Conservation (phyloP, 2,113 vertebrate species). For the Beaufortia kweichowensis region DNA sequence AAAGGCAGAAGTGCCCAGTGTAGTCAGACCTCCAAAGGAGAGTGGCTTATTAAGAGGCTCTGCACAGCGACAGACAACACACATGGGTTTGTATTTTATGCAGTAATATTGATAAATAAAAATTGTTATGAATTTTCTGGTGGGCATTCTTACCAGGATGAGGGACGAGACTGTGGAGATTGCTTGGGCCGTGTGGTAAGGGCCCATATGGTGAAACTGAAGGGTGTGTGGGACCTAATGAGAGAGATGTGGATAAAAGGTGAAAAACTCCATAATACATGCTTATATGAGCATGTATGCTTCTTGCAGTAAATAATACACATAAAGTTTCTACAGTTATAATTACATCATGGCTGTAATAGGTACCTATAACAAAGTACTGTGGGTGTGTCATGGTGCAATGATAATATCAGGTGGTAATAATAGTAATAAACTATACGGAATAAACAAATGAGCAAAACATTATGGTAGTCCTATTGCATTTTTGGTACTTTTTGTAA, state of each 20-base stretch:
- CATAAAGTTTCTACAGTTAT: too few relatives aligned
- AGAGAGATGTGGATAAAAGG: slow-evolving; percentile 37
- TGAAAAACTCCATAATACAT: too few relatives aligned
- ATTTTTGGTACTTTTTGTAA: too few relatives aligned
- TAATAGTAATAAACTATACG: too few relatives aligned
- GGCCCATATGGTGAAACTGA: slow-evolving; percentile 78
- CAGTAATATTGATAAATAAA: not conserved
- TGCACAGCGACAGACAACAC: slow-evolving; percentile 60
- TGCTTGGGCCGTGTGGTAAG: slow-evolving; percentile 42
- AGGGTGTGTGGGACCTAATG: slow-evolving; percentile 78
- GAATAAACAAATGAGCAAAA: too few relatives aligned
- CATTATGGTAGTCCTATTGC: too few relatives aligned
- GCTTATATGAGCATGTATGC: too few relatives aligned
- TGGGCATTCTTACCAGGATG: slow-evolving; percentile 48
- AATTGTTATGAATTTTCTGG: not conserved
- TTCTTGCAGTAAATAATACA: too few relatives aligned
- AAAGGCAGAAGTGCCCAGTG: slow-evolving; percentile 82
- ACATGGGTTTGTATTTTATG: not conserved
- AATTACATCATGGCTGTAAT: too few relatives aligned
- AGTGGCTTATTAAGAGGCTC: slow-evolving; percentile 77
- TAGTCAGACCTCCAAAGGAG: slow-evolving; percentile 75
- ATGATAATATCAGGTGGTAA: too few relatives aligned
- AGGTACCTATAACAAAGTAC: too few relatives aligned
- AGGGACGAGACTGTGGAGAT: slow-evolving; percentile 41
- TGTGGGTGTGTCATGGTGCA: too few relatives aligned